Evolutionary conservation across 2,797 vertebrate genomes (phyloP), one percentile per base, ranked within the genome.

Genomic region (Acanthopagrus latus): DNA sequence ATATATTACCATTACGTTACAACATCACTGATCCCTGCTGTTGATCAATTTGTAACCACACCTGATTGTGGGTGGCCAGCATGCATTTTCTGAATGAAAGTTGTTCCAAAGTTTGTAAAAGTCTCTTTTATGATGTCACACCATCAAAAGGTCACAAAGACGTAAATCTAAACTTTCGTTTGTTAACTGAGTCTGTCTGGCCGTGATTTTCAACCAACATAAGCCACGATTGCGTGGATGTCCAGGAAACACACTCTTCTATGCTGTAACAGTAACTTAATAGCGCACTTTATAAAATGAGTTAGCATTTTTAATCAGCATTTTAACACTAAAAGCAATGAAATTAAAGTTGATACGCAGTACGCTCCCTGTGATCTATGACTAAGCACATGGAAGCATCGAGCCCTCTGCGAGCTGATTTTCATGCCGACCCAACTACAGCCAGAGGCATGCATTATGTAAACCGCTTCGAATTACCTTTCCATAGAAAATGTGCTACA

Each of bases 401-500:
- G 0, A 71, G 2, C 14, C 14, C 14, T 50, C 16, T 55, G 33
- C 7, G 41, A 65, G 59, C 9, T 54, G 20, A 58, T 72, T 43
- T 68, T 33, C 12, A 58, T 58, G 10, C 67, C 2, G 12, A n/a
- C 13, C 23, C 14, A 65, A 54, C 41, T 41, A 3, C 13, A 51
- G n/a, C 57, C 52, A 16, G 27, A 17, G 43, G 18, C 8, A 71
- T 56, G 56, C 44, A 72, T 46, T 51, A 50, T 62, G 63, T 63
- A 27, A 67, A 66, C 16, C 56, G 25, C 7, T 50, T 7, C 29
- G 20, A 71, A 76, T 38, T 73, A 11, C 20, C 29, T 66, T 50
- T 52, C 12, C 62, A 23, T 46, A 33, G 47, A 20, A 47, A 48
- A 66, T 67, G 8, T 23, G 17, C 9, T 59, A 14, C n/a, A 47